phyloP scores from a whole-genome alignment of 1,140 invertebrate species.

The Mya arenaria region DNA sequence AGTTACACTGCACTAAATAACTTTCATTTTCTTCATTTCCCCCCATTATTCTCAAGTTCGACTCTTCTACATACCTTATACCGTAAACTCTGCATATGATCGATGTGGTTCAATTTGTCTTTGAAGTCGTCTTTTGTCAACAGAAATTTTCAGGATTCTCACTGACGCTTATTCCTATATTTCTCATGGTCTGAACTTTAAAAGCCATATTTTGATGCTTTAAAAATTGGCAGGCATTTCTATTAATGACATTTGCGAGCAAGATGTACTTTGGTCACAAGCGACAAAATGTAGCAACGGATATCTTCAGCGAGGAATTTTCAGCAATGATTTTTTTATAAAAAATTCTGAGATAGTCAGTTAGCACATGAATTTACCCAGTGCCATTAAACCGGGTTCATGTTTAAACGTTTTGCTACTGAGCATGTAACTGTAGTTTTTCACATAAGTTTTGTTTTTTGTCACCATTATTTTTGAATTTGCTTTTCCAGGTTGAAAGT shows the following conservation, averaged over 20 bases:
- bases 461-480: not conserved
- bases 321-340: not conserved
- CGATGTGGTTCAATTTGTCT: not conserved
- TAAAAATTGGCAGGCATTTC: not conserved
- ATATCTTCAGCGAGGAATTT: not conserved
- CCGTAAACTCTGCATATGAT: not conserved
- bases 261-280: not conserved
- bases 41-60: not conserved
- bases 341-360: not conserved
- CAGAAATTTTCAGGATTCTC: not conserved
- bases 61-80: not conserved
- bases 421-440: too few species aligned
- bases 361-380: not conserved
- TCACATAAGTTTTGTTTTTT: too few species aligned
- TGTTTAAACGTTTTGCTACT: too few species aligned
- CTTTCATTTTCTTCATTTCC: not conserved
- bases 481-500: not conserved
- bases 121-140: not conserved
- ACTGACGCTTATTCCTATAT: not conserved
- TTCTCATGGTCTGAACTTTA: not conserved
- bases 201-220: not conserved
- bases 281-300: not conserved
- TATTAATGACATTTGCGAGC: not conserved
- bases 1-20: not conserved
- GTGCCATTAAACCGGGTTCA: too few species aligned